Conservation (phyloP, 2,888 invertebrate species). For the Eugnorisma glareosa region DNA sequence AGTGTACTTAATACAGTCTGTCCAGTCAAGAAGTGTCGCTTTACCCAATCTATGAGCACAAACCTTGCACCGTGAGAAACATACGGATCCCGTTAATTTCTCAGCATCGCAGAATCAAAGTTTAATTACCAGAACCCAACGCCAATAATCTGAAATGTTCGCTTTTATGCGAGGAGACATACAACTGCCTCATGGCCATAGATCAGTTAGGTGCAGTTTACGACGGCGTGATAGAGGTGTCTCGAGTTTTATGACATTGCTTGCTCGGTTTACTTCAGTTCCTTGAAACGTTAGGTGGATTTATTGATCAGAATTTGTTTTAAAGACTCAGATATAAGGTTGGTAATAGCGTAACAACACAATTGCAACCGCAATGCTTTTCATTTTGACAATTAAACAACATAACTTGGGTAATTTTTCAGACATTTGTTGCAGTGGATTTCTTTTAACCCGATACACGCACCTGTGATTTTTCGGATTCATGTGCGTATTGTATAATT, state of each 20-base stretch:
- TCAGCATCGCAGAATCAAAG: slow-evolving; percentile 64
- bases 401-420: background rate
- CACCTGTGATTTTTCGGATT: too few species aligned
- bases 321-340: background rate
- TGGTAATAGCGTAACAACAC: background rate
- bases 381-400: background rate
- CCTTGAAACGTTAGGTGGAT: slow-evolving; percentile 9
- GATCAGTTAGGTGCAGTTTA: slow-evolving; percentile 38
- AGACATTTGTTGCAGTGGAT: background rate
- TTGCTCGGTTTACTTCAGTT: slow-evolving; percentile 20
- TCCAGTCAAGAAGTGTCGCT: too few species aligned
- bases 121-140: slow-evolving; percentile 81
- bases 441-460: too few species aligned
- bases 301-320: slow-evolving; percentile 21
- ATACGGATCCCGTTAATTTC: slow-evolving; percentile 37
- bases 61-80: slow-evolving; percentile 32
- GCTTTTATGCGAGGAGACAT: slow-evolving; percentile 81
- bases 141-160: slow-evolving; percentile 79
- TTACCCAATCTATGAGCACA: background rate
- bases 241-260: background rate
- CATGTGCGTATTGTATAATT: too few species aligned
- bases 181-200: slow-evolving; percentile 33
- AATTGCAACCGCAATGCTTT: background rate
- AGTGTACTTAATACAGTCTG: background rate
- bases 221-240: slow-evolving; percentile 23